phyloP scores from a whole-genome alignment of 1,140 invertebrate genomes.

The Carposina sasakii region DNA sequence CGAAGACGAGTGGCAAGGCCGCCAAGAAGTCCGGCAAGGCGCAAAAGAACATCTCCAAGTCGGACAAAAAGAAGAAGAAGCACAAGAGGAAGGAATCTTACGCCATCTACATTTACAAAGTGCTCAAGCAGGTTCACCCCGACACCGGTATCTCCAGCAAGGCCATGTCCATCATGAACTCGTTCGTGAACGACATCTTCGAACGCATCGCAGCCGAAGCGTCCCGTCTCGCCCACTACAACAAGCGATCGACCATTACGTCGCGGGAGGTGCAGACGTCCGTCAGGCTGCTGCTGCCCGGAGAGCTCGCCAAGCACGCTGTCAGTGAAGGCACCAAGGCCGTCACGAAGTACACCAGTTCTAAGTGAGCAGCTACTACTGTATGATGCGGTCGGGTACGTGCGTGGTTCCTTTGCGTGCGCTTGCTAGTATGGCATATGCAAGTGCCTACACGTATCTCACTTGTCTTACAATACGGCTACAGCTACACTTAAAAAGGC shows the following conservation, averaged over 20 bases:
- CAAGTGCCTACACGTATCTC: no score
- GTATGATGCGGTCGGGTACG: no score
- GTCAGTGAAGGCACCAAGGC: conserved; percentile 74
- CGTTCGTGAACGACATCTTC: conserved; percentile 70
- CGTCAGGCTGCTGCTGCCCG: conserved; percentile 54
- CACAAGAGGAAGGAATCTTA: conserved; percentile 78
- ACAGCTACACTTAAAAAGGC: no score
- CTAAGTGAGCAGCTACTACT: no score
- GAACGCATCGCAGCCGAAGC: conserved; percentile 77
- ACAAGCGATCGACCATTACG: conserved; percentile 72
- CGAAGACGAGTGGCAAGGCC: conserved; percentile 66
- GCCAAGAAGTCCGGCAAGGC: conserved; percentile 74
- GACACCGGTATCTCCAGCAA: conserved; percentile 46
- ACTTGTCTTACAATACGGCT: no score
- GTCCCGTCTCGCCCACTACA: conserved; percentile 67
- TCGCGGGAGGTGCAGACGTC: conserved; percentile 65
- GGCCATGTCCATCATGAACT: conserved; percentile 78
- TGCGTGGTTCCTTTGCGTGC: no score
- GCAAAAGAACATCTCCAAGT: conserved; percentile 73
- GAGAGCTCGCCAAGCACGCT: conserved; percentile 45
- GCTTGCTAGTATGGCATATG: no score
- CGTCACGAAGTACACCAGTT: conserved; percentile 69
- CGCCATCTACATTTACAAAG: conserved; percentile 80
- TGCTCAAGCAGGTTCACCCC: conserved; percentile 71
- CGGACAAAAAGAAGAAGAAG: conserved; percentile 54